Base-by-base conservation (phyloP, 2,113 vertebrate species). In the Notarius lentiginosus region DNA sequence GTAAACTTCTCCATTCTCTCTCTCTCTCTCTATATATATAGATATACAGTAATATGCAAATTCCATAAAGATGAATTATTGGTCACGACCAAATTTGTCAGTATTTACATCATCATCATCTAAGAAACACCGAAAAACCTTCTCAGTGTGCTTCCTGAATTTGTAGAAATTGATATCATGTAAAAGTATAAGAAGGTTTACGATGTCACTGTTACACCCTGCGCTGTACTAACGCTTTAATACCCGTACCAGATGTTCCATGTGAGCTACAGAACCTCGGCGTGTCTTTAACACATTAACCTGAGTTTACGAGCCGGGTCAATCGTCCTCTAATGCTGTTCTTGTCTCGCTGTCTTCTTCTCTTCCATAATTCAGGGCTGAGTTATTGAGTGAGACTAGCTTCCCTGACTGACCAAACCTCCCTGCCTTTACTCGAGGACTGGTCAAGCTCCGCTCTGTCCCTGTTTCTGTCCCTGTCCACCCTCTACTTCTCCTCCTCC, bases 301-400 rank as follows among this genome's bases (percentile, higher is more conserved):
- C 80, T 20, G 6, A 79, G 41, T 77, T 84, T 11, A 27, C 27
- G n/a, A 79, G 61, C 49, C 61, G 65, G 61, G 72, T 55, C 82
- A 90, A 86, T 89, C 70, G 65, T 90, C 76, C 70, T 90, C 85
- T 90, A 85, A 87, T 76, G 68, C 79, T 90, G 63, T 87, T 85
- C 80, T 85, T 88, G 63, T 88, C 61, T 63, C 66, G 41, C 83
- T 95, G 84, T 95, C 93, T 95, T 95, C 93, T 94, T 95, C 91
- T 96, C 93, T 95, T 90, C 93, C 95, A 91, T 95, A 95, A 95
- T 95, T 94, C 93, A 96, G 95, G 95, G 94, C 94, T 95, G 95
- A 96, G 89, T 95, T 96, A 94, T 95, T 96, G 95, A 96, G 95
- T 94, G 95, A 96, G 93, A 95, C 94, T 96, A 96, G 95, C 95